Conservation (phyloP, 2,797 vertebrate genomes). For the Pseudocheirus occidentalis region DNA sequence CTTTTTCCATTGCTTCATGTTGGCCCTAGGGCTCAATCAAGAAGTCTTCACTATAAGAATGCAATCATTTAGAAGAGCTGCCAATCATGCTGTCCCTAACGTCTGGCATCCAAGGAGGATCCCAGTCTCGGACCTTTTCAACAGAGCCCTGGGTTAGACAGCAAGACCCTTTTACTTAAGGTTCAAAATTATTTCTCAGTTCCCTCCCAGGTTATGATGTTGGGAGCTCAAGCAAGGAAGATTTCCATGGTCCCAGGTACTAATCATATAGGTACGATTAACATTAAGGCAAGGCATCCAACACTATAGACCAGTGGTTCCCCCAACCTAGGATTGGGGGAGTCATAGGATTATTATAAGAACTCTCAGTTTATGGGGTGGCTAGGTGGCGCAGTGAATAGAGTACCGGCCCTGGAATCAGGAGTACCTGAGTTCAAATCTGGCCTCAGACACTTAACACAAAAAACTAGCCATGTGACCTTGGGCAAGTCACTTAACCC, state of each 20-base stretch:
- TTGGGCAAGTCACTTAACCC: too few relatives aligned
- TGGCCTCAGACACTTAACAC: too few relatives aligned
- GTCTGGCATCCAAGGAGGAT: slow-evolving; percentile 29
- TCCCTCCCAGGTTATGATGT: not conserved
- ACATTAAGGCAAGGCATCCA: slow-evolving; percentile 2
- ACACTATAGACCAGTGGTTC: not conserved
- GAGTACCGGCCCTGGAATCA: too few relatives aligned
- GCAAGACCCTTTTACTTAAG: not conserved
- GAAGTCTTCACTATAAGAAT: slow-evolving; percentile 38
- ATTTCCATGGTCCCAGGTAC: not conserved
- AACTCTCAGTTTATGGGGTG: too few relatives aligned
- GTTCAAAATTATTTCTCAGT: not conserved
- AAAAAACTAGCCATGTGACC: too few relatives aligned
- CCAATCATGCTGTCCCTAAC: not conserved
- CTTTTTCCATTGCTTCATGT: not conserved
- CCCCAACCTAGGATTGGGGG: not conserved
- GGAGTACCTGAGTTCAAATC: too few relatives aligned
- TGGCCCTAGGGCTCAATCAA: slow-evolving; percentile 53
- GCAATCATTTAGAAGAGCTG: not conserved
- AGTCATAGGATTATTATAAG: not conserved
- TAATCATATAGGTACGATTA: not conserved
- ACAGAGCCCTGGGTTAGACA: slow-evolving; percentile 16
- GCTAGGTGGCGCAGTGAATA: too few relatives aligned
- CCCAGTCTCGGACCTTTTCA: slow-evolving; percentile 15
- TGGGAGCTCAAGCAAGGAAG: not conserved